phyloP scores from a whole-genome alignment of 2,113 vertebrate genomes.

The Chionomys nivalis region DNA sequence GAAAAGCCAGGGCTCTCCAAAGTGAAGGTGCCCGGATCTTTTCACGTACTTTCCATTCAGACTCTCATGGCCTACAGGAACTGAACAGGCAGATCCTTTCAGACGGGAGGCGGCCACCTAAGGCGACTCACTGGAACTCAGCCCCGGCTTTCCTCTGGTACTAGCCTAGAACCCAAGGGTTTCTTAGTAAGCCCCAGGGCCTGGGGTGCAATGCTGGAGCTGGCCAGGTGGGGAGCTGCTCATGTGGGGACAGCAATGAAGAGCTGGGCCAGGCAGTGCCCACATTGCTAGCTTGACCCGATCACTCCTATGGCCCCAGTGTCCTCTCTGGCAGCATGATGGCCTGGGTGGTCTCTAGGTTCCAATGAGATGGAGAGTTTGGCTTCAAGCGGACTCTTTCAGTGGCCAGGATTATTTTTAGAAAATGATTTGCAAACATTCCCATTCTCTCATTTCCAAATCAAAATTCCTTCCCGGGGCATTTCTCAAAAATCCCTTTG shows the following conservation, averaged over 20 bases:
- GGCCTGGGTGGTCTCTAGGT: neutral
- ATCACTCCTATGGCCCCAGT: neutral
- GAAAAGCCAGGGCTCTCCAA: neutral
- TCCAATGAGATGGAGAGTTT: neutral
- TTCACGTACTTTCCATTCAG: accelerated
- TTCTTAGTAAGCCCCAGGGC: accelerated
- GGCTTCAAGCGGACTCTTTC: neutral
- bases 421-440: conserved; percentile 34
- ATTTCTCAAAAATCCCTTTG: conserved; percentile 44
- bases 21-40: neutral
- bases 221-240: neutral
- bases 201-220: neutral
- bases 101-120: neutral
- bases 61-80: neutral
- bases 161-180: accelerated
- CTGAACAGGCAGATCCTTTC: neutral
- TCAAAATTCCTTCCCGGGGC: conserved; percentile 49
- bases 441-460: conserved; percentile 46
- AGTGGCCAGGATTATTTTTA: conserved; percentile 38
- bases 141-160: neutral
- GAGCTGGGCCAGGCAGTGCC: neutral
- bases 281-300: neutral
- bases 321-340: neutral
- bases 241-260: accelerated
- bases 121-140: neutral